phyloP scores from a whole-genome alignment of 37 sponge, comb jelly and placozoan species.

The Bolinopsis microptera region DNA sequence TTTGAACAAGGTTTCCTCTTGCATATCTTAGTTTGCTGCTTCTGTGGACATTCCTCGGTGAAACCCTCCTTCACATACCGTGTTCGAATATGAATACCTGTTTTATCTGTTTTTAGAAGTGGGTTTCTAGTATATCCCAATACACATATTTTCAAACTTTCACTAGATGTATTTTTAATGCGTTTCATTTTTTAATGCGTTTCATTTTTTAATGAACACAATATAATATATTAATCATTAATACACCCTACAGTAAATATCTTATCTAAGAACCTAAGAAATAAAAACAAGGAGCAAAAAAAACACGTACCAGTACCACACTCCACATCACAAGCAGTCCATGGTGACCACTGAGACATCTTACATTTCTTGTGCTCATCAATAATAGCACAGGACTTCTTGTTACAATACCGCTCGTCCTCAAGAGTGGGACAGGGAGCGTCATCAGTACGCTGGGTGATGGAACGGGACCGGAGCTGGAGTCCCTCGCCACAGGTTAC shows the following conservation, averaged over 20 bases:
- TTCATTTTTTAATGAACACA: too few species aligned
- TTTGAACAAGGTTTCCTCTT: not conserved
- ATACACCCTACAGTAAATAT: too few species aligned
- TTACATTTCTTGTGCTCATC: not conserved
- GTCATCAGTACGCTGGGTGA: not conserved
- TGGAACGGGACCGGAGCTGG: conserved; percentile 1
- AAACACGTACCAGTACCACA: conserved; percentile 38
- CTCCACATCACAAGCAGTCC: conserved; percentile 30
- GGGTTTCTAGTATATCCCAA: too few species aligned
- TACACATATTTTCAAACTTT: too few species aligned
- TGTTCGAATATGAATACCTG: not conserved
- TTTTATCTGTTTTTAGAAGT: too few species aligned
- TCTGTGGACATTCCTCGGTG: not conserved
- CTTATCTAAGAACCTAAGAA: too few species aligned
- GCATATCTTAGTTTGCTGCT: not conserved
- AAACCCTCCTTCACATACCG: not conserved
- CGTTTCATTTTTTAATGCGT: too few species aligned
- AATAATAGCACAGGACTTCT: conserved; percentile 3
- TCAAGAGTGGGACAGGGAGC: not conserved
- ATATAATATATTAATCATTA: too few species aligned
- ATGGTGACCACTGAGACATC: not conserved
- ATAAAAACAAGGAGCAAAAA: too few species aligned
- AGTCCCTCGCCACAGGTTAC: conserved; percentile 39
- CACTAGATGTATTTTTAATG: too few species aligned
- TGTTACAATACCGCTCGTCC: conserved; percentile 28